These are phyloP conservation scores for Lycaon pictus DNA, from an alignment of 2,113 vertebrate species.

Conservation along the genomic window DNA sequence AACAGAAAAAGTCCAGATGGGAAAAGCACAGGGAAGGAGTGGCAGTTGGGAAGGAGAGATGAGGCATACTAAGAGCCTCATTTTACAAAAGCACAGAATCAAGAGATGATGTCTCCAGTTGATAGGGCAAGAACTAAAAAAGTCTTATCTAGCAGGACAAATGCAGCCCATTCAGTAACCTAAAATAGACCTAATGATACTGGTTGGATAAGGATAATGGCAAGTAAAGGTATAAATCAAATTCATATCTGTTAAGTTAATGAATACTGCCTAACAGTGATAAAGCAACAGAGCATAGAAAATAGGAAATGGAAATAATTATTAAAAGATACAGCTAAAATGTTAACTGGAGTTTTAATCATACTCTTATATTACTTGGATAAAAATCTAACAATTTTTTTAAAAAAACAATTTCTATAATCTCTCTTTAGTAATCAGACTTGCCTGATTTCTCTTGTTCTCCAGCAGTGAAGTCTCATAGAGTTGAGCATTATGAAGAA, in stretches of 20 bases:
- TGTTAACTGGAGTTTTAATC: background rate
- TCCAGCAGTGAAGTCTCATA: conserved; percentile 97
- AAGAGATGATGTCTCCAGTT: background rate
- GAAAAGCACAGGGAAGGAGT: background rate
- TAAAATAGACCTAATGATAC: background rate
- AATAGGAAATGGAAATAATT: background rate
- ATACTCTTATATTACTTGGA: background rate
- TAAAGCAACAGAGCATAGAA: background rate
- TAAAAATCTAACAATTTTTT: background rate
- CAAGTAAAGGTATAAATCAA: background rate
- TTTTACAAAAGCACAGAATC: background rate
- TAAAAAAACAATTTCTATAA: background rate
- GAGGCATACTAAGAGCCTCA: background rate
- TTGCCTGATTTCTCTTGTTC: conserved; percentile 96
- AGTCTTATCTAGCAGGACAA: too few relatives aligned
- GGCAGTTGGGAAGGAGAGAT: background rate
- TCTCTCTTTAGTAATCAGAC: background rate
- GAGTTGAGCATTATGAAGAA: conserved; percentile 97
- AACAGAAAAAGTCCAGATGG: background rate
- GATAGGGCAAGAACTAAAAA: background rate
- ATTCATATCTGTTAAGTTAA: background rate
- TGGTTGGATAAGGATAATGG: too few relatives aligned
- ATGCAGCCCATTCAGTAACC: background rate
- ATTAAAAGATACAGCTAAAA: background rate
- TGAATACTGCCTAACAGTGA: background rate